Percentiles rank a stretch among this genome's conserved stretches.
phyloP scores from a whole-genome alignment of 2,888 invertebrate genomes.

The Pomacea canaliculata region DNA sequence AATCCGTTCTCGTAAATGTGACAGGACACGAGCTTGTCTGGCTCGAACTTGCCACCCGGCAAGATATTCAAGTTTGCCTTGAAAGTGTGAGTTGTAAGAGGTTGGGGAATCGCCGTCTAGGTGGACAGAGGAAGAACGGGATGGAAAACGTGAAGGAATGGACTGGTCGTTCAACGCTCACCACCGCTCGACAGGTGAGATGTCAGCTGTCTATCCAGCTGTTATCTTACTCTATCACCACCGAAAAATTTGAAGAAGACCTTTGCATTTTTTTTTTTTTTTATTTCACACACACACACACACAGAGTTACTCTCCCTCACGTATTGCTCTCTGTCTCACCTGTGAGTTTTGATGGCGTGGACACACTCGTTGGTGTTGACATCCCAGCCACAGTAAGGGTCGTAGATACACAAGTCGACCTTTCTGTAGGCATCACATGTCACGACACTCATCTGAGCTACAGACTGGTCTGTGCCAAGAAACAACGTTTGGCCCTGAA shows the following conservation, averaged over 20 bases:
- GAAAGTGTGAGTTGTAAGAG: too few relatives aligned
- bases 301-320: too few relatives aligned
- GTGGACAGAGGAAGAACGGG: too few relatives aligned
- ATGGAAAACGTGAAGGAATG: too few relatives aligned
- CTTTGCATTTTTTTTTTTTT: background rate
- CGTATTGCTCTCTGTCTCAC: background rate
- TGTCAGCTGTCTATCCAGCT: too few relatives aligned
- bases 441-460: constrained; percentile 43
- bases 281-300: background rate
- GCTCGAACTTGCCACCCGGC: too few relatives aligned
- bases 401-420: constrained; percentile 44
- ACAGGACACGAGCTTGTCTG: too few relatives aligned
- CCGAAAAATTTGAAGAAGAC: background rate
- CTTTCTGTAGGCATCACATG: constrained; percentile 43
- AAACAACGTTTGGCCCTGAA: constrained; percentile 35
- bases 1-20: too few relatives aligned
- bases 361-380: constrained; percentile 11
- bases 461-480: constrained; percentile 57
- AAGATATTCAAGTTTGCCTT: too few relatives aligned
- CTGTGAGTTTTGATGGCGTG: constrained; percentile 9
- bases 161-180: too few relatives aligned
- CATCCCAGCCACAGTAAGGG: constrained; percentile 46
- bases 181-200: too few relatives aligned
- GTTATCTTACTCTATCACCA: background rate
- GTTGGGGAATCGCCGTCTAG: too few relatives aligned